Percentiles rank a stretch among this genome's conserved stretches.
Evolutionary conservation across 2,797 vertebrate genomes (phyloP).

Genomic region (Rhincodon typus): DNA sequence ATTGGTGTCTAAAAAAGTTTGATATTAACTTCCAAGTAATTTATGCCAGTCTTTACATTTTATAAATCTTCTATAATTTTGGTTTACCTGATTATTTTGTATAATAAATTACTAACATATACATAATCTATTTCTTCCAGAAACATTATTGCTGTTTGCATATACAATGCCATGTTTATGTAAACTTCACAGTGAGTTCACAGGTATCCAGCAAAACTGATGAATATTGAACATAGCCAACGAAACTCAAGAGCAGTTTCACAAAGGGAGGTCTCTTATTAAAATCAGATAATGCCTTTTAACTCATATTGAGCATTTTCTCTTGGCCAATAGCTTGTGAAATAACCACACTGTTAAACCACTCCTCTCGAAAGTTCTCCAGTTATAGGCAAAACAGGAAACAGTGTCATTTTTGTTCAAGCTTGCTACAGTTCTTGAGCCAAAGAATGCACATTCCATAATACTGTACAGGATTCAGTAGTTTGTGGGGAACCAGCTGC

Average conservation of each 20-base stretch:
- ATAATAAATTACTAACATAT: background rate
- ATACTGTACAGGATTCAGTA: background rate
- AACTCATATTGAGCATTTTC: background rate
- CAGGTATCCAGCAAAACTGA: background rate
- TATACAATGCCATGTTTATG: background rate
- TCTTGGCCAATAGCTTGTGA: background rate
- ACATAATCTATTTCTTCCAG: background rate
- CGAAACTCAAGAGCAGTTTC: too few species aligned
- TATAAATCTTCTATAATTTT: background rate
- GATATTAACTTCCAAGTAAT: too few species aligned
- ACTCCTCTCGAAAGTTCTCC: conserved; percentile 2
- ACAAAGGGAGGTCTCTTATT: background rate
- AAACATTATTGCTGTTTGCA: background rate
- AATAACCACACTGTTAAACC: conserved; percentile 27
- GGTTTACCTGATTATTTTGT: background rate
- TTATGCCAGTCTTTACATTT: background rate
- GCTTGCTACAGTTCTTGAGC: background rate
- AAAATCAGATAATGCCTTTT: conserved; percentile 28
- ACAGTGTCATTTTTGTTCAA: conserved; percentile 10
- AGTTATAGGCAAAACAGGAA: conserved; percentile 34
- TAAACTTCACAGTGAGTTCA: background rate
- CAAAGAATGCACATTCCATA: conserved; percentile 6
- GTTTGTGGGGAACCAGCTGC: conserved; percentile 8
- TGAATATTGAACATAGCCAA: background rate
- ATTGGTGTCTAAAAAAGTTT: too few species aligned